Evolutionary conservation across 2,888 invertebrate genomes (phyloP).

Genomic region (Uropetala carovei): DNA sequence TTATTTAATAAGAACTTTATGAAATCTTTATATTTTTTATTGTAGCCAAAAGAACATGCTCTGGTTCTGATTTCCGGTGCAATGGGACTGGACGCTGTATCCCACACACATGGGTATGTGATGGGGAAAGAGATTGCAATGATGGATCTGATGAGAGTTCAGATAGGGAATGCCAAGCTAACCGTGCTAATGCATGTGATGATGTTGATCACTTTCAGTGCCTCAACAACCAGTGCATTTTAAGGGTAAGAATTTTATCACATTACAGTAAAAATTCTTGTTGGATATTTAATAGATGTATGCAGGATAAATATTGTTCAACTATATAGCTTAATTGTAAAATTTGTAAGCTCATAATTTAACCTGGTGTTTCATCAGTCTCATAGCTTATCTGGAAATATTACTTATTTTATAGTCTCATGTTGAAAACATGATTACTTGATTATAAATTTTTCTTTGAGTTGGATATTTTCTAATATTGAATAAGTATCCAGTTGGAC

Average conservation of each 20-base stretch:
- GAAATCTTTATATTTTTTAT: slow-evolving; percentile 19
- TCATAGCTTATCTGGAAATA: too few species aligned
- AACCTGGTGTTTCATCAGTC: too few species aligned
- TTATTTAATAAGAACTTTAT: too few species aligned
- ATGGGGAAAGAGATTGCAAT: slow-evolving; percentile 81
- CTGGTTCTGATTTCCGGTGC: slow-evolving; percentile 79
- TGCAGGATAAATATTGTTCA: not conserved
- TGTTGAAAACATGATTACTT: too few species aligned
- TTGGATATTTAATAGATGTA: not conserved
- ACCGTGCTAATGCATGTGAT: slow-evolving; percentile 62
- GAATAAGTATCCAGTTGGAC: too few species aligned
- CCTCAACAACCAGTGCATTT: slow-evolving; percentile 74
- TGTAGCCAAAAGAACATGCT: slow-evolving; percentile 75
- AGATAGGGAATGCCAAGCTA: slow-evolving; percentile 70
- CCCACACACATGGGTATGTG: slow-evolving; percentile 83
- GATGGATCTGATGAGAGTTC: slow-evolving; percentile 82
- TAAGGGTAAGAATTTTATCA: slow-evolving; percentile 71
- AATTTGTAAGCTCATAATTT: too few species aligned
- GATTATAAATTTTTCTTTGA: too few species aligned
- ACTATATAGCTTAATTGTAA: not conserved
- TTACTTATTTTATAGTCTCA: too few species aligned
- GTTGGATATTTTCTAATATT: too few species aligned
- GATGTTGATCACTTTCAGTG: slow-evolving; percentile 72
- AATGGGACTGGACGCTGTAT: slow-evolving; percentile 83
- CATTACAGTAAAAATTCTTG: slow-evolving; percentile 16